These are phyloP conservation scores for Atethmia centrago DNA, from an alignment of 2,888 invertebrate genomes.

Conservation along the genomic window DNA sequence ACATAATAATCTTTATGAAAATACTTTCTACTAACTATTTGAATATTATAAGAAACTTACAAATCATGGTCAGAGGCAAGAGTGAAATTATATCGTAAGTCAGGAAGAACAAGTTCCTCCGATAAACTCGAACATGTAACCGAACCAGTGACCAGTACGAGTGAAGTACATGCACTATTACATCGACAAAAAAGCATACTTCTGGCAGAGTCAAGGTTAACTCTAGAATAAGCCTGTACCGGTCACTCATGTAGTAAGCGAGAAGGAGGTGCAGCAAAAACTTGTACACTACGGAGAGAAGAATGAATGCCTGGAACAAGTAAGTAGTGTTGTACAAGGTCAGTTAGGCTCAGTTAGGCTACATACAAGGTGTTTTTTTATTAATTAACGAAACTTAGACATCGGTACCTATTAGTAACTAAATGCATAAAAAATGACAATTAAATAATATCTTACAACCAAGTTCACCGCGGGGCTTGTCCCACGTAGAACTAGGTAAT, in stretches of 20 bases:
- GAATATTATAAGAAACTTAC: conserved; percentile 73
- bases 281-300: conserved; percentile 75
- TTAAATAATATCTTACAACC: too few species aligned
- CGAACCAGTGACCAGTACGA: conserved; percentile 80
- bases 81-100: conserved; percentile 76
- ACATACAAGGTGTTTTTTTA: too few species aligned
- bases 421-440: too few species aligned
- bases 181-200: conserved; percentile 73
- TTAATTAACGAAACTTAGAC: neutral
- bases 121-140: conserved; percentile 77
- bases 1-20: neutral
- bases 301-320: conserved; percentile 76
- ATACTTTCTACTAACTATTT: neutral
- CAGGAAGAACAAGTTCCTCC: conserved; percentile 72
- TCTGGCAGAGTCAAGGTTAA: conserved; percentile 71
- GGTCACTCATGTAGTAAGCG: conserved; percentile 72
- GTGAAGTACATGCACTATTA: conserved; percentile 77
- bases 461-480: too few species aligned
- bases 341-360: neutral
- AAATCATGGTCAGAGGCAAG: conserved; percentile 72
- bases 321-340: neutral
- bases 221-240: conserved; percentile 62
- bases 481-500: too few species aligned
- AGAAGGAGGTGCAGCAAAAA: conserved; percentile 76
- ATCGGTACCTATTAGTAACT: too few species aligned